Base-by-base conservation (phyloP, 1,140 invertebrate genomes). In the Drosophila punjabiensis region DNA sequence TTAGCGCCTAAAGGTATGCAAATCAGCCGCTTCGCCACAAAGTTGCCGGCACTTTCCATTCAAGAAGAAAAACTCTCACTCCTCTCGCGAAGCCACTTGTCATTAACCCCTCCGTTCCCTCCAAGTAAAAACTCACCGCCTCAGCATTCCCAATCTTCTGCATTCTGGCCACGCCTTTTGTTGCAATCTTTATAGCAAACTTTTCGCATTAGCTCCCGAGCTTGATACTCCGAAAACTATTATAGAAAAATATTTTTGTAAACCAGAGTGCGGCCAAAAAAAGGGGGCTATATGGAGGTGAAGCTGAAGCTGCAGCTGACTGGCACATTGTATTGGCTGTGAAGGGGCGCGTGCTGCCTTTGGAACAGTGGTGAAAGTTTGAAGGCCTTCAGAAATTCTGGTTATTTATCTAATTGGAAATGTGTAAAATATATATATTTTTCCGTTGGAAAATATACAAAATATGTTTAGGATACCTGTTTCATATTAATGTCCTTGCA, bases 151-250 rank as follows among this genome's bases (percentile, higher is more conserved):
- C 70, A 63, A 62, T 66, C 74, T 70, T 73, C 61, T 67, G 61
- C 79, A 65, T 60, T 52, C 67, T 47, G 45, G 28, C 60, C 78
- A 77, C 75, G 75, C 74, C 63, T 59, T 75, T 59, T 71, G 41
- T 69, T 79, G 85, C 77, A 84, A 81, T 89, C 85, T 79, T 88
- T 70, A 79, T 47, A 63, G 62, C 59, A 89, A 88, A 88, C 69
- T 89, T 88, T 88, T 89, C 81, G 85, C 85, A 88, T 89, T 88
- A 88, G 76, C 68, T 89, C 63, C 68, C 81, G 61, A 77, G 73
- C 73, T 84, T 84, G 79, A 88, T 89, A 89, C 85, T 88, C 81
- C 74, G 84, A 89, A 87, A 89, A 89, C 85, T 88, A 89, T 89
- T 88, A 89, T 88, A 88, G 85, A 89, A 88, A 85, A 88, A 88